A percentile compares a stretch with the other conserved stretches of the same genome.
Evolutionary conservation across 2,797 vertebrate genomes (phyloP).

Genomic region (Pseudochirops corinnae): DNA sequence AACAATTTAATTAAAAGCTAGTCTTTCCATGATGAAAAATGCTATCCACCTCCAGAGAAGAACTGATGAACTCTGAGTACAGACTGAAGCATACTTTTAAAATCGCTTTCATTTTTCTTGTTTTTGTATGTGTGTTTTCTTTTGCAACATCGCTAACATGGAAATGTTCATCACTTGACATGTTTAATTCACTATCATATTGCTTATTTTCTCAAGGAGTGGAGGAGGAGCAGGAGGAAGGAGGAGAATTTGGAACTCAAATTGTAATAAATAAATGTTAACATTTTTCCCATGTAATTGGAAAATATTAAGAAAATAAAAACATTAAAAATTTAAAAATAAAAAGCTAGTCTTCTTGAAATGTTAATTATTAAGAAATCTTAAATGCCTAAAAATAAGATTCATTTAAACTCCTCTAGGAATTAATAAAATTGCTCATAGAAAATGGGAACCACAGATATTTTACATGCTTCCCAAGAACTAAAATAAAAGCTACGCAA

Average conservation of each 20-base stretch:
- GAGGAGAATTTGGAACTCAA: background rate
- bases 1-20: background rate
- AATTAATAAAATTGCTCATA: conserved; percentile 9
- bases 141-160: background rate
- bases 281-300: background rate
- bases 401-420: conserved; percentile 35
- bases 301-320: background rate
- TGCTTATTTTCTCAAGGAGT: background rate
- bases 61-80: background rate
- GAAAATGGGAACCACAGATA: conserved; percentile 38
- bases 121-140: background rate
- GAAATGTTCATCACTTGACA: background rate
- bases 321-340: conserved; percentile 35
- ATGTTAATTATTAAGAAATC: conserved; percentile 42
- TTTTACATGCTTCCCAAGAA: background rate
- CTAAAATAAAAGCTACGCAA: background rate
- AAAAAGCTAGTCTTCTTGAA: conserved; percentile 29
- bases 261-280: background rate
- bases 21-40: background rate
- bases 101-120: background rate
- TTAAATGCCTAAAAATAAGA: conserved; percentile 38
- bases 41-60: background rate
- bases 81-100: background rate
- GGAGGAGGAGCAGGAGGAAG: background rate
- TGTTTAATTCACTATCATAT: background rate